Conservation (phyloP, 2,797 vertebrate genomes). For the Pantherophis alleghaniensis region DNA sequence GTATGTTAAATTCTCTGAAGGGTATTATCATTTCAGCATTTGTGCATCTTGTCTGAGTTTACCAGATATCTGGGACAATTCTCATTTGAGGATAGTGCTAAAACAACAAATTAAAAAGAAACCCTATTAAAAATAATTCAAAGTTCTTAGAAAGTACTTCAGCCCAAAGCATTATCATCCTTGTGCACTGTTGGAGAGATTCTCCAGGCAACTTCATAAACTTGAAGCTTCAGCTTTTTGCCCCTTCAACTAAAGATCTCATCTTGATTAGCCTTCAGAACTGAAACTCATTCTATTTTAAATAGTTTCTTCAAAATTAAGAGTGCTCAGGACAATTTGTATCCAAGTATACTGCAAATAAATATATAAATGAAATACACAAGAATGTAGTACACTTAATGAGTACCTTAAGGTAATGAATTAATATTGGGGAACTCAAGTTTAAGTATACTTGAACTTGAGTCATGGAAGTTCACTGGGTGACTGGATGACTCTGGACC, state of each 20-base stretch:
- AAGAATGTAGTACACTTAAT: background rate
- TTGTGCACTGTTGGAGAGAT: constrained; percentile 21
- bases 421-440: background rate
- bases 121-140: background rate
- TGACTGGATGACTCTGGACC: background rate
- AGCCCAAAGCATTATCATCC: constrained; percentile 35
- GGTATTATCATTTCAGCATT: background rate
- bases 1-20: background rate
- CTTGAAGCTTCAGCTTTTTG: background rate
- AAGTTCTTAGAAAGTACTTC: constrained; percentile 34
- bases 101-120: constrained; percentile 9
- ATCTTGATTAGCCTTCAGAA: background rate
- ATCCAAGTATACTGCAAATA: background rate
- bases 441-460: background rate
- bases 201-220: background rate
- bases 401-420: background rate
- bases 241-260: background rate
- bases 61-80: background rate
- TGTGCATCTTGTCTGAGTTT: constrained; percentile 7
- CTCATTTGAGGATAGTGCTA: constrained; percentile 20
- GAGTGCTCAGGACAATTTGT: background rate
- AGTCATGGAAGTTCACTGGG: background rate
- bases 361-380: background rate
- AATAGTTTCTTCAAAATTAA: background rate
- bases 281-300: constrained; percentile 9